Evolutionary conservation across 2,888 invertebrate genomes (phyloP).

Genomic region (Ecliptopera silaceata): DNA sequence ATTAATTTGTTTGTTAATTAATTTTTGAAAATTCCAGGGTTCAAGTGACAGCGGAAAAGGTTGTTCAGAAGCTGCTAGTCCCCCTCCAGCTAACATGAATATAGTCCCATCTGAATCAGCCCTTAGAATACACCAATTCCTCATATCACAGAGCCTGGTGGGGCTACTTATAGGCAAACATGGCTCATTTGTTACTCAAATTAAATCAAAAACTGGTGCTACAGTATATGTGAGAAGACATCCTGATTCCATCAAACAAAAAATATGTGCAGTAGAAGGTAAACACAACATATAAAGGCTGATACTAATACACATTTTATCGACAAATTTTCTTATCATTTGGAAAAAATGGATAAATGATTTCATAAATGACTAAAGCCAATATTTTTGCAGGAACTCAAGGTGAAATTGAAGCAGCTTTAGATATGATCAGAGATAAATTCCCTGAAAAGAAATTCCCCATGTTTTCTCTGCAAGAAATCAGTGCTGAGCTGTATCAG

Average conservation of each 20-base stretch:
- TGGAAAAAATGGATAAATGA: too few species aligned
- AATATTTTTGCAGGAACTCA: conserved; percentile 83
- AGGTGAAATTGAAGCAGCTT: conserved; percentile 90
- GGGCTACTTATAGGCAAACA: conserved; percentile 94
- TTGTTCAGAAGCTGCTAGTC: conserved; percentile 87
- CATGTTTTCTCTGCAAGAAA: conserved; percentile 87
- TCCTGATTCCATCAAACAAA: conserved; percentile 87
- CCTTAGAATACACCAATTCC: conserved; percentile 87
- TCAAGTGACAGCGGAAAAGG: conserved; percentile 94
- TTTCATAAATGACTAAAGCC: background rate
- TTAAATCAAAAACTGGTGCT: conserved; percentile 90
- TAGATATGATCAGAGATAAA: conserved; percentile 92
- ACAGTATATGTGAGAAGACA: conserved; percentile 91
- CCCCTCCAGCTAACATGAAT: conserved; percentile 84
- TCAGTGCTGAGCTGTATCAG: conserved; percentile 79
- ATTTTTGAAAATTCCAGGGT: conserved; percentile 76
- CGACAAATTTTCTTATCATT: too few species aligned
- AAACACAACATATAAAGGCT: too few species aligned
- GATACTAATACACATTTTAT: too few species aligned
- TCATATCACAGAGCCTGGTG: conserved; percentile 89
- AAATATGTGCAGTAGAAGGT: conserved; percentile 94
- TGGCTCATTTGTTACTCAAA: conserved; percentile 91
- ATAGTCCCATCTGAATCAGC: conserved; percentile 73
- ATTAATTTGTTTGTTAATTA: background rate
- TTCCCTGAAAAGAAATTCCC: conserved; percentile 93